These are phyloP conservation scores for Paratilapia polleni DNA, from an alignment of 2,113 vertebrate species.

Conservation along the genomic window DNA sequence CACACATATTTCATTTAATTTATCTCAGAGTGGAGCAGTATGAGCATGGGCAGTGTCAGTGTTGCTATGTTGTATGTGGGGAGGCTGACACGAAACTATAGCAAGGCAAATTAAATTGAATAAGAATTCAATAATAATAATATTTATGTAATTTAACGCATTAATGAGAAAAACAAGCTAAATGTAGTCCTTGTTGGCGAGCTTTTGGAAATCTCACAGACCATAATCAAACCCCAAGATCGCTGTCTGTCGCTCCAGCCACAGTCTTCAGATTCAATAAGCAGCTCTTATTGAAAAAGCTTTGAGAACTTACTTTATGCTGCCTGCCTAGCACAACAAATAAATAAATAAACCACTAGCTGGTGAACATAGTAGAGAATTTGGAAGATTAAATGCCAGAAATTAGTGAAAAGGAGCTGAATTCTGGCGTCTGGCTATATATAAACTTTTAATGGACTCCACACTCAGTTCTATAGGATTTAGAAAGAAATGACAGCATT, in stretches of 20 bases:
- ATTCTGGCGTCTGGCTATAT: neutral
- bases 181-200: neutral
- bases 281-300: neutral
- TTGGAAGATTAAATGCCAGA: neutral
- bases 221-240: neutral
- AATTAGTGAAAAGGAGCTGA: neutral
- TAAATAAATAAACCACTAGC: neutral
- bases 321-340: neutral
- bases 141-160: neutral
- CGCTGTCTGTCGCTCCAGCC: neutral
- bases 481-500: neutral
- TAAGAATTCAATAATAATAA: no score
- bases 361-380: neutral
- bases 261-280: neutral
- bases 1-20: neutral
- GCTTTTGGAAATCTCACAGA: neutral
- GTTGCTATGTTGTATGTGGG: neutral
- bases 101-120: no score
- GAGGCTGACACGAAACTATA: neutral
- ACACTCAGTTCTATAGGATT: neutral
- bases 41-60: neutral
- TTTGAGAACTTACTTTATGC: no score
- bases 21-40: neutral
- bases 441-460: neutral
- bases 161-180: neutral